Conservation (phyloP, 2,888 invertebrate genomes). For the Lasioglossum zephyrum region DNA sequence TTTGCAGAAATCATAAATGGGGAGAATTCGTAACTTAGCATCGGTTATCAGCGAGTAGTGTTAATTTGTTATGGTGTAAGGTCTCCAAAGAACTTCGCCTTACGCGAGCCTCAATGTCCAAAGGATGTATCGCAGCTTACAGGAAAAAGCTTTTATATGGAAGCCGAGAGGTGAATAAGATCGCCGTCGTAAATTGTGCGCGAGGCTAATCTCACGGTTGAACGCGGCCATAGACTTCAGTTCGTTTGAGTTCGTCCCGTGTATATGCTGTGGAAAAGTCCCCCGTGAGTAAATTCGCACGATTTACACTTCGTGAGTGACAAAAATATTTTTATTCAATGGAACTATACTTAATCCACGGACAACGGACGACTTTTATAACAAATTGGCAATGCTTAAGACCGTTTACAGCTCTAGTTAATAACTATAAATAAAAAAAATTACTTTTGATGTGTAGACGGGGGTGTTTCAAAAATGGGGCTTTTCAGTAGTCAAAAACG, state of each 20-base stretch:
- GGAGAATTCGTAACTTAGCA: background rate
- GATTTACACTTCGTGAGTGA: conserved; percentile 24
- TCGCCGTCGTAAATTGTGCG: conserved; percentile 82
- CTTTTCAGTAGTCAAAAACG: too few species aligned
- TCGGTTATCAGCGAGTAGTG: conserved; percentile 50
- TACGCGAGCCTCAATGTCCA: conserved; percentile 53
- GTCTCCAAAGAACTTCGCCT: conserved; percentile 58
- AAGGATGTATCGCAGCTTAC: conserved; percentile 82
- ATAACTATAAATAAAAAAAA: too few species aligned
- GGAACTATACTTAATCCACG: background rate
- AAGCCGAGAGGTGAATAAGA: conserved; percentile 82
- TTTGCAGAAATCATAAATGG: background rate
- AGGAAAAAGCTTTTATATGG: conserved; percentile 84
- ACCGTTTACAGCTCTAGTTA: too few species aligned
- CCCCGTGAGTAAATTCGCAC: conserved; percentile 27
- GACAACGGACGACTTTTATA: too few species aligned
- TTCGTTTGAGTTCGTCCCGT: conserved; percentile 43
- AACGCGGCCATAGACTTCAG: conserved; percentile 66
- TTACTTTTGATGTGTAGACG: too few species aligned
- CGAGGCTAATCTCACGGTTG: conserved; percentile 82
- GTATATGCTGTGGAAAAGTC: background rate
- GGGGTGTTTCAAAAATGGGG: too few species aligned
- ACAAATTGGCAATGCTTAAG: too few species aligned
- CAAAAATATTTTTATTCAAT: background rate
- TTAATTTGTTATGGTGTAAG: conserved; percentile 76